Evolutionary conservation across 2,797 vertebrate species (phyloP).

Genomic region (Buceros bicornis): DNA sequence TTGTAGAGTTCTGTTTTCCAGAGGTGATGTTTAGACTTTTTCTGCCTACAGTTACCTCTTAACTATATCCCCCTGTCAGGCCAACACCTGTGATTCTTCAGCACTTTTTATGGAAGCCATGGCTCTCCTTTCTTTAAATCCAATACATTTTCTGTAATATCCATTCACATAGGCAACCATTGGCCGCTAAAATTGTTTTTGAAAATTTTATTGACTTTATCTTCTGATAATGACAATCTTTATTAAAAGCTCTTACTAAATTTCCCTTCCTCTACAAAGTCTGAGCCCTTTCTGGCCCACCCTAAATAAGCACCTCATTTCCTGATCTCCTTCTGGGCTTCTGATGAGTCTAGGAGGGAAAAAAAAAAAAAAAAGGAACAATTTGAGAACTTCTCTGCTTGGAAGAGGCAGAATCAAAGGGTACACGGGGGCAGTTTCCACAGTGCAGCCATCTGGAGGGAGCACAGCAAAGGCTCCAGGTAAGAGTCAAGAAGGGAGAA

Average conservation of each 20-base stretch:
- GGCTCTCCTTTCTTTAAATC: constrained; percentile 46
- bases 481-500: background rate
- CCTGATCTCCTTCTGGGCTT: background rate
- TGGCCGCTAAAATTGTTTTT: constrained; percentile 40
- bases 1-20: constrained; percentile 38
- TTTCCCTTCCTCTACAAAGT: background rate
- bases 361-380: background rate
- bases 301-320: background rate
- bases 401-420: background rate
- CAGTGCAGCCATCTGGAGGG: background rate
- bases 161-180: constrained; percentile 34
- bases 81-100: constrained; percentile 16
- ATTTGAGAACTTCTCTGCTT: background rate
- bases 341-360: background rate
- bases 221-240: background rate
- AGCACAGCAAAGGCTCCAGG: background rate
- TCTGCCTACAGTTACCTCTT: constrained; percentile 3
- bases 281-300: background rate
- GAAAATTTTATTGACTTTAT: constrained; percentile 22
- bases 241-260: background rate
- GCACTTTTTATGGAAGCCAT: background rate
- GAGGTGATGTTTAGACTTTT: background rate
- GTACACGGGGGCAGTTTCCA: background rate
- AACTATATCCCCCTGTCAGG: background rate
- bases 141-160: constrained; percentile 49